These are phyloP conservation scores for Ciconia boyciana DNA, from an alignment of 2,113 vertebrate species.

Conservation along the genomic window DNA sequence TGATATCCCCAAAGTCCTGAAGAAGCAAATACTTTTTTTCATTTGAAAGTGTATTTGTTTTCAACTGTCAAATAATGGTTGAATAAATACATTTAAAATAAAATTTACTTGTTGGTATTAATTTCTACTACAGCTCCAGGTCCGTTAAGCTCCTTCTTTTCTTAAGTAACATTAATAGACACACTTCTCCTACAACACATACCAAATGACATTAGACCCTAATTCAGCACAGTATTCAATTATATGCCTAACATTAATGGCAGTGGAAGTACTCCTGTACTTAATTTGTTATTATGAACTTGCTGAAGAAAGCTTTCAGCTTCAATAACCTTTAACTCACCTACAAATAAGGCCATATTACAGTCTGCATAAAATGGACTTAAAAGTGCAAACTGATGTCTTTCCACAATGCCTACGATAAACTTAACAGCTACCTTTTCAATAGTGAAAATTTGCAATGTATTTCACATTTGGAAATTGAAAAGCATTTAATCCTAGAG, in stretches of 20 bases:
- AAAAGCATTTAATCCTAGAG: not conserved
- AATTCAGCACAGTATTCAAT: not conserved
- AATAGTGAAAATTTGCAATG: not conserved
- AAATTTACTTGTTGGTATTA: not conserved
- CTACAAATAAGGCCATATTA: not conserved
- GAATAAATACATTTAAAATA: not conserved
- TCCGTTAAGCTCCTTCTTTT: not conserved
- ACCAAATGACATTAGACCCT: not conserved
- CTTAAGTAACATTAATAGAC: not conserved
- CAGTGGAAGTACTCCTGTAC: not conserved
- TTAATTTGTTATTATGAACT: not conserved
- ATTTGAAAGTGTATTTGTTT: too few species aligned
- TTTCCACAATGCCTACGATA: not conserved
- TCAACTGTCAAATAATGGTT: not conserved
- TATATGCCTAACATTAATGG: not conserved
- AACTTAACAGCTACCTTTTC: not conserved
- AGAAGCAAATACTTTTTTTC: not conserved
- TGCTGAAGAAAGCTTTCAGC: not conserved
- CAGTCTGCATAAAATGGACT: not conserved
- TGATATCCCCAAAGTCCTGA: not conserved
- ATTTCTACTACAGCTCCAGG: not conserved
- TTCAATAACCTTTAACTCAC: slow-evolving; percentile 15
- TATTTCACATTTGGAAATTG: not conserved
- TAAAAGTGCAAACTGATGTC: not conserved
- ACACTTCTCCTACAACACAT: not conserved